These are phyloP conservation scores for Bradypodion pumilum DNA, from an alignment of 2,797 vertebrate species.

Conservation along the genomic window DNA sequence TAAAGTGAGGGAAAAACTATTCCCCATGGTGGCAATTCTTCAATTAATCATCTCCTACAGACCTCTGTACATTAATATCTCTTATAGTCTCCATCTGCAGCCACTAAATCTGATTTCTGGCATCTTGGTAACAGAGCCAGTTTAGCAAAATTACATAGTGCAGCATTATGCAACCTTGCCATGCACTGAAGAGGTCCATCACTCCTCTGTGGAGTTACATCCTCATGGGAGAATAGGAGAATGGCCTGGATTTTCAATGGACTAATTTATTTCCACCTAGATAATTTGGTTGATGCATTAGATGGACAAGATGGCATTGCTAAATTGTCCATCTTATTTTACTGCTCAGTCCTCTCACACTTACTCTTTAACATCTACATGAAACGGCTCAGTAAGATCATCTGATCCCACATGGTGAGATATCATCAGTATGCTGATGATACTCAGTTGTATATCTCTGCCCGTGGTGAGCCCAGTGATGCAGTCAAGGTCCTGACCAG, in stretches of 20 bases:
- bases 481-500: too few species aligned
- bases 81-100: constrained; percentile 22
- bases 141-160: constrained; percentile 7
- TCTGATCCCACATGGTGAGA: too few species aligned
- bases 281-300: neutral
- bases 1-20: constrained; percentile 37
- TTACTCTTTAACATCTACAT: too few species aligned
- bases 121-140: constrained; percentile 18
- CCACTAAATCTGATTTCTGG: constrained; percentile 28
- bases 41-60: constrained; percentile 57
- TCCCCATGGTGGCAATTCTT: constrained; percentile 34
- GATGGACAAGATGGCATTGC: neutral
- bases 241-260: neutral
- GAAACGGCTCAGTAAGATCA: too few species aligned
- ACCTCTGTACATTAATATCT: constrained; percentile 47
- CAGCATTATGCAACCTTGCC: neutral
- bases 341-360: too few species aligned
- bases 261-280: neutral
- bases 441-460: too few species aligned
- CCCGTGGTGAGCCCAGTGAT: too few species aligned
- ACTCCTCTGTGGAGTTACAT: neutral
- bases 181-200: neutral
- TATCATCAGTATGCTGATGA: too few species aligned
- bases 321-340: too few species aligned
- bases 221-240: neutral